Conservation (phyloP, 2,113 vertebrate genomes). For the Colius striatus region DNA sequence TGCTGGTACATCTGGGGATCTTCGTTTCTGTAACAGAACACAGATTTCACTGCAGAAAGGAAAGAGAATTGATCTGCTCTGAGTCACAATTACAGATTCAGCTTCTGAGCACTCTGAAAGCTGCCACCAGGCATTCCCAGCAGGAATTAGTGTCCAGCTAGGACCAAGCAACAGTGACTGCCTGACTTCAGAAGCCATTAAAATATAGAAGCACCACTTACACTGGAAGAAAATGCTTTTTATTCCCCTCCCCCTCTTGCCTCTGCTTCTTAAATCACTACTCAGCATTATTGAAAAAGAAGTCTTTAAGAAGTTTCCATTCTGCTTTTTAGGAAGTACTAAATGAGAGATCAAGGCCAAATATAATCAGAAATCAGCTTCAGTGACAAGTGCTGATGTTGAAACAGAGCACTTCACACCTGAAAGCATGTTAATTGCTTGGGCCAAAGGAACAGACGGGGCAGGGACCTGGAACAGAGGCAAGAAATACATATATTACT, state of each 20-base stretch:
- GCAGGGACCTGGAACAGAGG: neutral
- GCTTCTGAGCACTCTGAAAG: conserved; percentile 36
- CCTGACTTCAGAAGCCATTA: conserved; percentile 45
- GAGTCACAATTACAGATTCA: conserved; percentile 43
- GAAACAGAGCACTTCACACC: neutral
- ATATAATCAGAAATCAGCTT: neutral
- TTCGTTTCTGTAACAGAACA: neutral
- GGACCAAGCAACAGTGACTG: conserved; percentile 14
- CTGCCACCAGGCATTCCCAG: neutral
- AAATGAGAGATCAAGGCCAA: neutral
- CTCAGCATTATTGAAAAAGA: conserved; percentile 5
- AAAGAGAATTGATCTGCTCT: conserved; percentile 10
- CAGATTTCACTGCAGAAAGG: conserved; percentile 5
- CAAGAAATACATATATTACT: neutral
- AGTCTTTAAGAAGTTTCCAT: neutral
- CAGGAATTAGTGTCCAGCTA: conserved; percentile 46
- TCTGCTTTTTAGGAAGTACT: neutral
- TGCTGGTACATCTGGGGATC: neutral
- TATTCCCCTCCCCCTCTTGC: neutral
- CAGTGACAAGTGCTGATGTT: neutral
- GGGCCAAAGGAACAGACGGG: neutral
- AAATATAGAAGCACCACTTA: conserved; percentile 45
- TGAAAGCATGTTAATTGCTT: neutral
- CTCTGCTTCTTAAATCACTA: conserved; percentile 22
- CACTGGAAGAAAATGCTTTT: conserved; percentile 5